Base-by-base conservation (phyloP, 2,888 invertebrate genomes). In the Nymphalis c-album region DNA sequence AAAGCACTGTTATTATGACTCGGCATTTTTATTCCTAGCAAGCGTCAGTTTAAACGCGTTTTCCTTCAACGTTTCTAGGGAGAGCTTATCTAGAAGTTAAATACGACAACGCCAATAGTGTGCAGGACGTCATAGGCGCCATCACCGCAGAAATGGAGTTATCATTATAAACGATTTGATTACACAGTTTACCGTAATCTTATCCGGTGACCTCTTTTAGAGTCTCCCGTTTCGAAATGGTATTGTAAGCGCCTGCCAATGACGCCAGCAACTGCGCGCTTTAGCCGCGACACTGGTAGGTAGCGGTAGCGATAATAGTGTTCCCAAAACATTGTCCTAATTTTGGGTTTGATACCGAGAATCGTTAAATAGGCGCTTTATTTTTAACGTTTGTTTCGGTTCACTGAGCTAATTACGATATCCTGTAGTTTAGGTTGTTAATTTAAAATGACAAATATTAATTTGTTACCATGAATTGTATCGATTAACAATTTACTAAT, bases 151-250 rank as follows among this genome's bases (percentile, higher is more conserved):
- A 89, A 90, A 87, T 85, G 82, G 86, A 89, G 86, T 89, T 91
- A 92, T 91, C 90, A 90, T 89, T 87, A 88, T 90, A 88, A 89
- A 89, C 90, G 88, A 89, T 89, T 88, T 91, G 90, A 91, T 91
- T 91, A 91, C 90, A 86, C 90, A 88, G 90, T 89, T 85, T 88
- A 85, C 86, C 85, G 90, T 91, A 91, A 91, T 92, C 91, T 91
- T 92, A 92, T 92, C 92, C 91, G 86, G 86, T 89, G 91, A 88
- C 91, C 92, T 90, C 89, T 88, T 92, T 55, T 91, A 89, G 84
- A 87, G 86, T 81, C 80, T 91, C 90, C 91, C 88, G 91, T 91
- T 90, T 90, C 88, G 88, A 91, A 91, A 90, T 90, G 85, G 85
- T 90, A 91, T 84, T 86, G 85, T 73, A 71, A 71, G 68, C 71